Base-by-base conservation (phyloP, 2,888 invertebrate genomes). In the Synergus umbraculus region DNA sequence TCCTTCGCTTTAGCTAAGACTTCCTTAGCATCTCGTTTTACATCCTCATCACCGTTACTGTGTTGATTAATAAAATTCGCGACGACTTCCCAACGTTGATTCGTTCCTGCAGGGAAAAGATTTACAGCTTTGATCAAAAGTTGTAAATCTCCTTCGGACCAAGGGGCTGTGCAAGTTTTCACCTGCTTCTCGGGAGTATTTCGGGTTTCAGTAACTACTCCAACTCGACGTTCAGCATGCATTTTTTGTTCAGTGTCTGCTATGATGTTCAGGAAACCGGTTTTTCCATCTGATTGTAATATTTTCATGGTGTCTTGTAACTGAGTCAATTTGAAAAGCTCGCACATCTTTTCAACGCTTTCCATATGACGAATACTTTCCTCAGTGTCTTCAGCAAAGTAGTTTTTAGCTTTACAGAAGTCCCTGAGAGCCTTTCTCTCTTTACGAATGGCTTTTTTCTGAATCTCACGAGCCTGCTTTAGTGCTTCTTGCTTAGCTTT, bases 91-190 rank as follows among this genome's bases (percentile, higher is more conserved):
- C 94, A 95, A 88, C 98, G 94, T 90, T 98, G 97, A 89, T 96
- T 96, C 0, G 99, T 99, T 18, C 98, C 99, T 8, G 99, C 98
- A 0, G 99, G 99, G 92, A 99, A 99, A 5, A 99, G 92, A 93
- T 99, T 99, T 0, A 99, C 98, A 29, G 98, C 98, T 92, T 99
- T 99, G 77, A 99, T 98, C 4, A 99, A 94, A 67, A 98, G 93
- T 89, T 98, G 97, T 29, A 98, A 94, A 91, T 98, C 97, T 81
- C 96, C 97, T 76, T 95, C 95, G 15, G 94, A 94, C 99, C 99
- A 99, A 13, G 94, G 93, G 0, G 94, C 93, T 4, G 86, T 78
- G 5, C 88, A 81, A 0, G 90, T 86, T 78, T 91, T 92, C 0
- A 87, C 88, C 77, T 89, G 87, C 73, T 90, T 91, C 2, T 91